Evolutionary conservation across 2,113 vertebrate species (phyloP), one percentile per base, ranked within the genome.

Genomic region (Microcebus murinus): DNA sequence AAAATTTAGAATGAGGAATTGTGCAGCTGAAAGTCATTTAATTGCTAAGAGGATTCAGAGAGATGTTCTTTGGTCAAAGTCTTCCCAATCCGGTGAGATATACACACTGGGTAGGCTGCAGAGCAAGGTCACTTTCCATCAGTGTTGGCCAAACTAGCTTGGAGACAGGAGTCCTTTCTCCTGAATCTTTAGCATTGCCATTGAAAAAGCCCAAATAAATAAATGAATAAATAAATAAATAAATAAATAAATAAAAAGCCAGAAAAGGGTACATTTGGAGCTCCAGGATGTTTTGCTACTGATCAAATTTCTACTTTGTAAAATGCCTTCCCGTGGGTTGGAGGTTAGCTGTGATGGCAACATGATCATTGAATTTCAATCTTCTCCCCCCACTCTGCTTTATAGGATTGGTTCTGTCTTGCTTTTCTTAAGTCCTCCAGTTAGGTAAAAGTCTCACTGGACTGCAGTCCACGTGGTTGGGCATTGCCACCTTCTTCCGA

Each of bases 41-140:
- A 5, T 20, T 84, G 71, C 84, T 76, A 2, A 59, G 23, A 77
- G 25, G 48, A 7, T 34, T 89, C 29, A 23, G 8, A 73, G 39
- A 81, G 20, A 15, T 48, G n/a, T 27, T 45, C 3, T 45, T 57
- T 36, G n/a, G 36, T 36, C 0, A 4, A 1, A 27, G 13, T 25
- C 36, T 29, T 48, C 29, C 17, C 15, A 34, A 6, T 34, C 61
- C 63, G 21, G 7, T 76, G 52, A 12, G 8, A 36, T 18, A 8
- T 0, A 29, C 52, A 36, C 17, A 20, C 2, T 57, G 34, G 12
- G 34, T 13, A 45, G 18, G 27, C 63, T 17, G 0, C 21, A 25
- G 55, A 39, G n/a, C 10, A 79, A 63, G 73, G 36, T 48, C n/a
- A 81, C 25, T 20, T 48, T 42, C 25, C 45, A 23, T 42, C 34